Base-by-base conservation (phyloP, 2,888 invertebrate genomes). In the Drepanosiphum platanoidis region DNA sequence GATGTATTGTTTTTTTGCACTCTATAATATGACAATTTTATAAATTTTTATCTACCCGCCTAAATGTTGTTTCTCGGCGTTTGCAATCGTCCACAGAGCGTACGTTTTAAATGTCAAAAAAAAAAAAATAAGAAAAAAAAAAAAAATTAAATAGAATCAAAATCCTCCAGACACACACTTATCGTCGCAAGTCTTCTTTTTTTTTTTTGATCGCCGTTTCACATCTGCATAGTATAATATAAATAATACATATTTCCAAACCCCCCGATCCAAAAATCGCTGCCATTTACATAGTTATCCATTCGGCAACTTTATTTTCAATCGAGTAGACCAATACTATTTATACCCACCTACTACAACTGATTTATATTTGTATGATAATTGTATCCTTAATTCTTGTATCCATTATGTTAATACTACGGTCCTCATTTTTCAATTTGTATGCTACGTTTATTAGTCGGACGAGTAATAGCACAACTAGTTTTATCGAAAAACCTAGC, bases 401-500 rank as follows among this genome's bases (percentile, higher is more conserved):
- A 71, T 80, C 7, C 39, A 72, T 61, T 61, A 22, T 70, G 36
- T 82, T 82, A 61, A 81, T 81, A 61, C 39, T 72, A 34, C 30
- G 27, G 13, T 81, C 71, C 7, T 82, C 61, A 81, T 32, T 81
- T 81, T 81, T 81, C 36, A 22, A 81, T 81, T 71, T 71, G 11
- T 81, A 70, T 61, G 36, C 58, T 39, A 81, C 61, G 39, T 81
- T 71, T 61, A 71, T 71, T 42, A 82, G 71, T 81, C 15, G 58
- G 13, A 71, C 22, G 61, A 82, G 72, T 72, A 71, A 39, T 58
- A 71, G 81, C 81, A 82, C 81, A 82, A 81, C 58, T 82, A 82
- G 81, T 82, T 82, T 58, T 82, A 82, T 72, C 72, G 61, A 72
- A 39, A 71, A 27, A 77, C 68, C 34, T 81, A 81, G 27, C 46